Percentiles rank a stretch among this genome's conserved stretches.
Conservation (phyloP, 64 coral and sea anemone species). For the Montipora sp. region DNA sequence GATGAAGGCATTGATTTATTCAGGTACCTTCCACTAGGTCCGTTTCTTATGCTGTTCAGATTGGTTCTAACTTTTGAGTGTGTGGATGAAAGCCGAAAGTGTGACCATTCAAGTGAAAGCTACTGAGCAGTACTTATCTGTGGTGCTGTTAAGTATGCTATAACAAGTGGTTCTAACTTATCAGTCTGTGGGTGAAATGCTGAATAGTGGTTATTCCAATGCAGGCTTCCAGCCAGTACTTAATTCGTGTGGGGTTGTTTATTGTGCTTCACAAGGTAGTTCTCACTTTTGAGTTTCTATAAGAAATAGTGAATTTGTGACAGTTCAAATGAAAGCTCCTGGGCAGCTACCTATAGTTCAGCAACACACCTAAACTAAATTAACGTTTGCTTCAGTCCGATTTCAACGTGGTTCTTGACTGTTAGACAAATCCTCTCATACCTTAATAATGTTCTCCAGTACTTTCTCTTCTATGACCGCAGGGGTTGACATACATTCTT, state of each 20-base stretch:
- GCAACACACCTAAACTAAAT: too few species aligned
- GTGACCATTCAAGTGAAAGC: background rate
- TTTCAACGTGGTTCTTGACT: too few species aligned
- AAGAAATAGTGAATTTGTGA: too few species aligned
- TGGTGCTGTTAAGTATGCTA: background rate
- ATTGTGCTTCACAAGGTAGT: too few species aligned
- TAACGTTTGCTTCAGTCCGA: too few species aligned
- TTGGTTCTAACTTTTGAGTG: background rate
- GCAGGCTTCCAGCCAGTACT: too few species aligned
- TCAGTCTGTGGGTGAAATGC: background rate
- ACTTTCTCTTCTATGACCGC: constrained; percentile 95
- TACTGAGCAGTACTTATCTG: background rate
- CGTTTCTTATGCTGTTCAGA: background rate
- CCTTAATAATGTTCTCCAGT: constrained; percentile 89
- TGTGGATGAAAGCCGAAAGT: background rate
- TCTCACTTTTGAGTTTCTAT: too few species aligned
- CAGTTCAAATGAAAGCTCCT: too few species aligned
- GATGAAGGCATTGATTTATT: background rate
- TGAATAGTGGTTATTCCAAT: background rate
- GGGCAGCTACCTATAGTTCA: too few species aligned
- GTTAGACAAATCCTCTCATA: background rate
- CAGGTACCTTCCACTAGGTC: background rate
- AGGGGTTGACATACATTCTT: constrained; percentile 62
- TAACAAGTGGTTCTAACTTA: background rate
- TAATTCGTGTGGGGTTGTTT: too few species aligned